These are phyloP conservation scores for Diaphora mendica DNA, from an alignment of 2,888 invertebrate genomes.

Conservation along the genomic window DNA sequence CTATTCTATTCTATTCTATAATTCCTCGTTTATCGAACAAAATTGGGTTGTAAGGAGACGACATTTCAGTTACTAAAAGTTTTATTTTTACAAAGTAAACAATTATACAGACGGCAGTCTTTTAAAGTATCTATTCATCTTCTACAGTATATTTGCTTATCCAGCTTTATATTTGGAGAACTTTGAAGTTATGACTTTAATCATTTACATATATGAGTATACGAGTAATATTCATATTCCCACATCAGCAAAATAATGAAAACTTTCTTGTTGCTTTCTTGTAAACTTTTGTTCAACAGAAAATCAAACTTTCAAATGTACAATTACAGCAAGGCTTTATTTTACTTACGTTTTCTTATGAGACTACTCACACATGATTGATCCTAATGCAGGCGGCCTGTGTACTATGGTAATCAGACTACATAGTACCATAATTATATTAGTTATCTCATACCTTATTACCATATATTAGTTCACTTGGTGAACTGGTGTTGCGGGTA, in stretches of 20 bases:
- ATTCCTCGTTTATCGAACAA: no score
- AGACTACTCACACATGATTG: no score
- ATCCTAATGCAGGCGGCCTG: no score
- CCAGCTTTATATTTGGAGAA: not conserved
- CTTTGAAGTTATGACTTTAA: not conserved
- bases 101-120: not conserved
- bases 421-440: no score
- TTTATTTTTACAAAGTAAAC: not conserved
- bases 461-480: no score
- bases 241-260: not conserved
- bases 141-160: not conserved
- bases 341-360: not conserved
- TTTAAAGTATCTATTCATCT: not conserved
- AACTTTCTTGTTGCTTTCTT: not conserved
- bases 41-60: no score
- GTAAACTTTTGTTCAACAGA: not conserved
- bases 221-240: not conserved
- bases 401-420: no score
- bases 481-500: no score
- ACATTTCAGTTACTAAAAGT: not conserved
- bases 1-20: no score
- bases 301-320: not conserved
- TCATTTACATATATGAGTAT: not conserved
- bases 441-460: no score
- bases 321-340: not conserved